These are phyloP conservation scores for Calameuta idolon DNA, from an alignment of 2,888 invertebrate species.

Conservation along the genomic window DNA sequence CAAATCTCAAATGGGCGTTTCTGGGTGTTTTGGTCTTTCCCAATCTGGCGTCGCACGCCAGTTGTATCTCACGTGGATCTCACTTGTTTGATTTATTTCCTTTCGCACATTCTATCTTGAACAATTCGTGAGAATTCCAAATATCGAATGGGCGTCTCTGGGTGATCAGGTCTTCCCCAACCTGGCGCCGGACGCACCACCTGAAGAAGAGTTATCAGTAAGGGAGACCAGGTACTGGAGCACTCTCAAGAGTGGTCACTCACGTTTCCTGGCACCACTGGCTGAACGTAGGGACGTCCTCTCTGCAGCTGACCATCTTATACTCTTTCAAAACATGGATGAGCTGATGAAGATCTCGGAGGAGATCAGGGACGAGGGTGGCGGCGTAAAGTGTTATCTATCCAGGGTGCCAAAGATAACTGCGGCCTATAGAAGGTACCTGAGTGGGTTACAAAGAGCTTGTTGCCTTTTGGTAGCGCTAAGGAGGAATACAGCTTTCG, in stretches of 20 bases:
- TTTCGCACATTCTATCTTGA: slow-evolving; percentile 25
- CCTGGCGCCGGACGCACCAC: slow-evolving; percentile 72
- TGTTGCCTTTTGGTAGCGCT: slow-evolving; percentile 82
- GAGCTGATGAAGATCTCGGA: slow-evolving; percentile 84
- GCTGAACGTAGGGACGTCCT: slow-evolving; percentile 82
- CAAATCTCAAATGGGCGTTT: neutral
- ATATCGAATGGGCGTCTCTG: slow-evolving; percentile 2
- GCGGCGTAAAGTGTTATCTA: slow-evolving; percentile 72
- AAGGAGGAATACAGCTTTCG: slow-evolving; percentile 79
- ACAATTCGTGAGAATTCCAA: slow-evolving; percentile 54
- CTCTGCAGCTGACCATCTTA: slow-evolving; percentile 80
- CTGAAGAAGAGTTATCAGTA: slow-evolving; percentile 80
- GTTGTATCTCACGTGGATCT: neutral
- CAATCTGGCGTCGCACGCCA: neutral
- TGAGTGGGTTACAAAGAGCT: slow-evolving; percentile 85
- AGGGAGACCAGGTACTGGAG: slow-evolving; percentile 85
- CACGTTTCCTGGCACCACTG: slow-evolving; percentile 81
- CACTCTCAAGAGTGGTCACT: slow-evolving; percentile 82
- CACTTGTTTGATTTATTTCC: neutral
- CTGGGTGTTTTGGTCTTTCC: neutral
- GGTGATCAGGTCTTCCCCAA: slow-evolving; percentile 53
- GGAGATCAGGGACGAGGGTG: slow-evolving; percentile 85
- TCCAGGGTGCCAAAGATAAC: slow-evolving; percentile 80
- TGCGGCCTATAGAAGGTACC: slow-evolving; percentile 84
- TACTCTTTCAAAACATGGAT: slow-evolving; percentile 87